These are phyloP conservation scores for Phrynocephalus forsythii DNA, from an alignment of 2,797 vertebrate species.

Conservation along the genomic window DNA sequence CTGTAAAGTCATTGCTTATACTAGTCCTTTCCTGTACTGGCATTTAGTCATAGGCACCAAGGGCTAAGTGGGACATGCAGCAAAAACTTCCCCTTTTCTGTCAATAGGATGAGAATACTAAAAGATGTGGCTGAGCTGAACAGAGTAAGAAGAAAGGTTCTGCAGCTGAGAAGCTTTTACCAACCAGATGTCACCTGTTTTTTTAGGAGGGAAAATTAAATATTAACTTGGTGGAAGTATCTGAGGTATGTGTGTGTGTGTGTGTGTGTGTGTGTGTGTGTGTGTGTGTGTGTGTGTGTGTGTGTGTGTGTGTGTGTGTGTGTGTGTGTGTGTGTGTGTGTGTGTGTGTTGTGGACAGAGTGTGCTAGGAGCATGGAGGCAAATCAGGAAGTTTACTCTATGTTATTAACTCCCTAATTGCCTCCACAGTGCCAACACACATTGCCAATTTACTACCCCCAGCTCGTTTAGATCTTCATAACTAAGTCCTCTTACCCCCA, in stretches of 20 bases:
- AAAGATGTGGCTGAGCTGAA: neutral
- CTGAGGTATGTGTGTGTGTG: neutral
- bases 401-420: no score
- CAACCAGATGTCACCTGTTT: neutral
- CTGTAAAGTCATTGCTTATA: neutral
- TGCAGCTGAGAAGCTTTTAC: neutral
- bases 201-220: neutral
- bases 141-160: neutral
- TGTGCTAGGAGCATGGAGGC: no score
- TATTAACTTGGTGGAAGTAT: neutral
- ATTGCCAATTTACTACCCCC: no score
- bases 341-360: no score
- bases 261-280: no score
- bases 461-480: no score
- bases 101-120: neutral
- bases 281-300: no score
- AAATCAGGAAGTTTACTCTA: no score
- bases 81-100: neutral
- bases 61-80: neutral
- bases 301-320: no score
- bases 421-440: no score
- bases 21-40: neutral
- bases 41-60: neutral
- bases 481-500: no score
- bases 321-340: no score